A percentile compares a stretch with the other conserved stretches of the same genome.
Evolutionary conservation across 2,888 invertebrate genomes (phyloP).

Genomic region (Andrena bicolor): DNA sequence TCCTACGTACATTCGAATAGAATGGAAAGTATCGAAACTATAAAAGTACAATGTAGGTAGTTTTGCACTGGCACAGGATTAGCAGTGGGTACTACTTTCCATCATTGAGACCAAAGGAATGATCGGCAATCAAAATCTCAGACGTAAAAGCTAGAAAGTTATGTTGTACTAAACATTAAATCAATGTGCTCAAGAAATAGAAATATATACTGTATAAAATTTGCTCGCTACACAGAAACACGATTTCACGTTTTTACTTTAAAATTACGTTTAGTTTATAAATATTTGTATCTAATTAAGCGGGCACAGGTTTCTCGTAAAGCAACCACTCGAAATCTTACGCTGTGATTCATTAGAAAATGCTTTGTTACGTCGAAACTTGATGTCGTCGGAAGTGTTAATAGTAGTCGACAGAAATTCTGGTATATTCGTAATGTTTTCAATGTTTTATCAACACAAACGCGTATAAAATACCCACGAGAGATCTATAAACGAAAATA

Average conservation of each 20-base stretch:
- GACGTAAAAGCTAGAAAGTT: neutral
- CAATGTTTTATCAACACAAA: neutral
- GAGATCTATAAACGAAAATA: constrained; percentile 39
- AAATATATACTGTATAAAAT: constrained; percentile 29
- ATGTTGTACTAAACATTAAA: constrained; percentile 1
- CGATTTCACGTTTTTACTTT: neutral
- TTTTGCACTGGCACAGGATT: neutral
- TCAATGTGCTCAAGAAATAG: neutral
- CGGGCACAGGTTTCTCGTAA: constrained; percentile 14
- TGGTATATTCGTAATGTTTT: neutral
- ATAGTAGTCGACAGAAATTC: neutral
- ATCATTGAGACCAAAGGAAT: neutral
- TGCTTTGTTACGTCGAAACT: constrained; percentile 16
- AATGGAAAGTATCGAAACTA: neutral
- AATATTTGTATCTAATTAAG: constrained; percentile 25
- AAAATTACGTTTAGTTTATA: constrained; percentile 32
- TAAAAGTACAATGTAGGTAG: neutral
- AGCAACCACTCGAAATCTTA: constrained; percentile 29
- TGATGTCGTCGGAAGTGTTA: neutral
- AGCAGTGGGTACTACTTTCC: neutral
- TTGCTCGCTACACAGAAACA: constrained; percentile 34
- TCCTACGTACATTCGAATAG: neutral
- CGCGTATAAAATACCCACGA: constrained; percentile 15
- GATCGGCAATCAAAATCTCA: neutral
- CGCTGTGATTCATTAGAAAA: constrained; percentile 22